Conservation (phyloP, 2,113 vertebrate species). For the Electrona antarctica region DNA sequence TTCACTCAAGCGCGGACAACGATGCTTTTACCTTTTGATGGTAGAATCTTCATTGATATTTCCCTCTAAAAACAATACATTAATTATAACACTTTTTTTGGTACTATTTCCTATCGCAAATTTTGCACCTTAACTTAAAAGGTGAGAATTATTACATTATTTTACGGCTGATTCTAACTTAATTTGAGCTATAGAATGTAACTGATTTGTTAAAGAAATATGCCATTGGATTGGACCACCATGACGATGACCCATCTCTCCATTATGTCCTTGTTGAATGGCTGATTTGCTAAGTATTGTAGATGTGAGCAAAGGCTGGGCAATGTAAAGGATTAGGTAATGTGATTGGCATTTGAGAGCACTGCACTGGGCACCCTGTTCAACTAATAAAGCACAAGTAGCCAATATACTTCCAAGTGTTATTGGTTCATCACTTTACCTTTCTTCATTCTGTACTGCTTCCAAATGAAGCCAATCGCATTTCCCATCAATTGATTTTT, state of each 20-base stretch:
- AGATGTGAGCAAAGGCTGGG: background rate
- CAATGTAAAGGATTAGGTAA: background rate
- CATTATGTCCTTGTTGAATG: background rate
- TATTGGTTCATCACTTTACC: conserved; percentile 26
- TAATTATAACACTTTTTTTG: no score
- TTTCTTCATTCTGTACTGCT: conserved; percentile 22
- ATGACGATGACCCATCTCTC: no score
- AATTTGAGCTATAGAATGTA: no score
- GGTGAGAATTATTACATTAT: no score
- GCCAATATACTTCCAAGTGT: conserved; percentile 35
- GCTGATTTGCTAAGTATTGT: background rate
- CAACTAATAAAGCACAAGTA: conserved; percentile 1
- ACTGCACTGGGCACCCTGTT: conserved; percentile 16
- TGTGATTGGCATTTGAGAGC: background rate
- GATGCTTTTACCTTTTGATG: conserved; percentile 17
- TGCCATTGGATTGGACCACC: no score
- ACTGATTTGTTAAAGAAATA: no score
- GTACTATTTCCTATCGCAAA: no score
- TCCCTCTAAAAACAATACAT: background rate
- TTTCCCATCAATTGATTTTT: background rate
- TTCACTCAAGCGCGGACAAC: conserved; percentile 22
- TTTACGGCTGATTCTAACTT: no score
- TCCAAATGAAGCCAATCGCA: conserved; percentile 22
- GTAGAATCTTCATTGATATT: background rate
- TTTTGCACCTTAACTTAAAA: no score